Percentiles rank a stretch among this genome's conserved stretches.
These are phyloP conservation scores for Drosophila merina DNA, from an alignment of 2,888 invertebrate species.

Conservation along the genomic window DNA sequence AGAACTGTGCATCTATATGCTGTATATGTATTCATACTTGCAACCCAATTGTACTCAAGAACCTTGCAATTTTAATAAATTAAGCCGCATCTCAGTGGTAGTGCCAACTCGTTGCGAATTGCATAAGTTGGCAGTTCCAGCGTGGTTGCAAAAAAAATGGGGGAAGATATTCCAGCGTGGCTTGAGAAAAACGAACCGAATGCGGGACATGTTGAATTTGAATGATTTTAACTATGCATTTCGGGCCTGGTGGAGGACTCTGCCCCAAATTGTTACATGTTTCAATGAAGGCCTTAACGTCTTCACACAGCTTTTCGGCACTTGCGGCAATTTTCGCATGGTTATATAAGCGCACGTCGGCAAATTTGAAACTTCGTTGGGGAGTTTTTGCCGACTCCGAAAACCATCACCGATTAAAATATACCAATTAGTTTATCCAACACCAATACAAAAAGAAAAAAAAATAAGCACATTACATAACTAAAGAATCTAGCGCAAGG, in stretches of 20 bases:
- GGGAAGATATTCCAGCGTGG: conserved; percentile 33
- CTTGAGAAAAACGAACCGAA: neutral
- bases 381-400: conserved; percentile 6
- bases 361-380: neutral
- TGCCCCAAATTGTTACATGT: neutral
- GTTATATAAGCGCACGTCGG: conserved; percentile 62
- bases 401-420: conserved; percentile 25
- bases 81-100: neutral
- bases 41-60: conserved; percentile 2
- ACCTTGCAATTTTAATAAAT: neutral
- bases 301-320: conserved; percentile 8
- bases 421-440: conserved; percentile 39
- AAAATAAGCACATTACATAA: conserved; percentile 74
- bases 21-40: conserved; percentile 1
- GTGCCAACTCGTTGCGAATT: conserved; percentile 37
- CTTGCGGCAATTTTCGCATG: conserved; percentile 31
- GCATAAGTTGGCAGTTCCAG: conserved; percentile 52
- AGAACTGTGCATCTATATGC: neutral
- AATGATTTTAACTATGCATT: neutral
- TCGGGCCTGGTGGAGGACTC: neutral
- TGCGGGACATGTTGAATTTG: neutral
- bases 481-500: conserved; percentile 67
- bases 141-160: conserved; percentile 41
- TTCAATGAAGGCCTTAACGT: neutral
- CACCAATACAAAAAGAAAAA: conserved; percentile 61